These are phyloP conservation scores for Eupithecia pulchellata DNA, from an alignment of 2,888 invertebrate genomes.

Conservation along the genomic window DNA sequence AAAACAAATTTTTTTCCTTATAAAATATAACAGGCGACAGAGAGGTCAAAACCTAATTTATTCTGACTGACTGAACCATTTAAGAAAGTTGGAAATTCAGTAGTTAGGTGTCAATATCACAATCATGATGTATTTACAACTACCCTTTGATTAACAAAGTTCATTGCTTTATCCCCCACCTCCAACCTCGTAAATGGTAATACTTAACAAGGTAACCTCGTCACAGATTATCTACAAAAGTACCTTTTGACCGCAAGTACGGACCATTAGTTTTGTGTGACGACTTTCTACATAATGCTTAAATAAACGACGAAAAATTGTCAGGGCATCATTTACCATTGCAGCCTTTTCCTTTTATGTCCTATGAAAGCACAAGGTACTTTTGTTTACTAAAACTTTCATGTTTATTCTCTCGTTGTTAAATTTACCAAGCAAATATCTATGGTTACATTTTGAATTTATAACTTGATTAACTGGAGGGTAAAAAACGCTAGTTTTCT, in stretches of 20 bases:
- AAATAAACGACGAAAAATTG: conserved; percentile 44
- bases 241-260: conserved; percentile 28
- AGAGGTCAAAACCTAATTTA: not conserved
- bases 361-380: conserved; percentile 10
- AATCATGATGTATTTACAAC: not conserved
- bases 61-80: not conserved
- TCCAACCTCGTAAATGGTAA: not conserved
- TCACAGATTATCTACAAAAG: not conserved
- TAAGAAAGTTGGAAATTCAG: not conserved
- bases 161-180: not conserved
- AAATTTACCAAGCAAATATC: not conserved
- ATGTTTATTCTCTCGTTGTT: not conserved
- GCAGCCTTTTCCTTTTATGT: conserved; percentile 20
- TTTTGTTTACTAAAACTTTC: not conserved
- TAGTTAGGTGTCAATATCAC: not conserved
- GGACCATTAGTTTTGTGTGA: conserved; percentile 46
- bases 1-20: no score
- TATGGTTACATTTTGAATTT: no score
- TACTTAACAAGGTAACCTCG: not conserved
- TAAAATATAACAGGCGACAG: not conserved
- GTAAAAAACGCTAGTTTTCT: no score
- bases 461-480: no score
- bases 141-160: conserved; percentile 3
- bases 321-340: conserved; percentile 3
- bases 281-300: conserved; percentile 52